Evolutionary conservation across 1,140 invertebrate genomes (phyloP), one percentile per base, ranked within the genome.

Genomic region (Pseudomyrmex concolor): DNA sequence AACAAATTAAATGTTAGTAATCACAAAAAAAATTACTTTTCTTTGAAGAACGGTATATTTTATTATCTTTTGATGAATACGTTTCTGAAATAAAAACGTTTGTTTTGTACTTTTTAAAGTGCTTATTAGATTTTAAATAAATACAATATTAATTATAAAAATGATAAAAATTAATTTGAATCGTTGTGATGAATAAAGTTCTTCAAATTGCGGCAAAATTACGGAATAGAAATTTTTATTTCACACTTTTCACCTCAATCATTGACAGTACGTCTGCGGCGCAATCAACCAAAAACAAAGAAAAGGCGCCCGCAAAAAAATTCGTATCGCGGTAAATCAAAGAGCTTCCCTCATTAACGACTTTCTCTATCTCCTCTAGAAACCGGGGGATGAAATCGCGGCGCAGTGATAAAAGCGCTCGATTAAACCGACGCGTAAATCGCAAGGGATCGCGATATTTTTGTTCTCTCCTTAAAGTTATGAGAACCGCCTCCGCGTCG

Each of bases 301-400:
- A 59, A 70, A 59, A 51, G 13, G 9, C 50, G 50, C 2, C 70
- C 19, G 15, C 10, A 45, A 7, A 43, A 68, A 70, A 68, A 50
- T 50, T 3, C n/a, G 19, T 17, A 17, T n/a, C 43, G 64, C 54
- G 22, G 45, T 48, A 70, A 78, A 70, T 80, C 76, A 80, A 80
- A 80, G 76, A 80, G 54, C 76, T 34, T 68, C 34, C 54, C 76
- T 60, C 66, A 80, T 80, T 80, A 80, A 80, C 19, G 66, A 70
- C 34, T 70, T 59, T 25, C 66, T 45, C 19, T 25, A 43, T 22
- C 17, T 50, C 12, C 54, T 70, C 43, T 57, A 66, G 43, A 68
- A 48, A 51, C 13, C 13, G 34, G 17, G 19, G 64, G 15, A 78
- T 80, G 43, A 13, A 80, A 59, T 71, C 76, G 66, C 4, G 22